Evolutionary conservation across 2,797 vertebrate species (phyloP).

Genomic region (Gambelia wislizenii): DNA sequence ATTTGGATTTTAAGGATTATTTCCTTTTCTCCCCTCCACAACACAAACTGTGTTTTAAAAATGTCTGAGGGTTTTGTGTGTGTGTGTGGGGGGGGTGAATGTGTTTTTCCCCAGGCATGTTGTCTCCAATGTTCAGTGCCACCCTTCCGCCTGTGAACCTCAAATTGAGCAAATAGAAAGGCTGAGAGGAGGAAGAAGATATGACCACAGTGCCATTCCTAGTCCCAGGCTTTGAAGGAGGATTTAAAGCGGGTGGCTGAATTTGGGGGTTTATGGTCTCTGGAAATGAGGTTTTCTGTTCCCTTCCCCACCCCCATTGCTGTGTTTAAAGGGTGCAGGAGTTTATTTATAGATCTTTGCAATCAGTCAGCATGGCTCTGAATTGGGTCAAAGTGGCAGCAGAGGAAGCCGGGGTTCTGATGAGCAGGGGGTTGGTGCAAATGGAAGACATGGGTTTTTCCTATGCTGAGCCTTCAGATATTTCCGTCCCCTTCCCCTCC

Average conservation of each 20-base stretch:
- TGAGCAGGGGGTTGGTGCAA: neutral
- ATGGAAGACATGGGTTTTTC: fast-evolving
- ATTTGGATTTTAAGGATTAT: neutral
- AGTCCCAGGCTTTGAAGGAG: too few species aligned
- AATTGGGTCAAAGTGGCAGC: neutral
- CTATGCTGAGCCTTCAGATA: fast-evolving
- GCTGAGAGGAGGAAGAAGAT: neutral
- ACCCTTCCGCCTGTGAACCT: fast-evolving
- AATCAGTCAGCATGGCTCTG: conserved; percentile 24
- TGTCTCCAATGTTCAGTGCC: neutral
- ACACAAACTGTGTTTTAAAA: neutral
- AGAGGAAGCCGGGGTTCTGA: fast-evolving
- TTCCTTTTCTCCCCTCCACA: too few species aligned
- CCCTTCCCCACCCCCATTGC: too few species aligned
- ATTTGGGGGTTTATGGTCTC: too few species aligned
- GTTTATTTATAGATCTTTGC: conserved; percentile 45
- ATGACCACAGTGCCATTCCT: neutral
- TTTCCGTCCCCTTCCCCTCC: neutral
- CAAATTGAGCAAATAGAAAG: neutral
- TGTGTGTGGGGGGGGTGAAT: neutral
- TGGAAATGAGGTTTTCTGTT: too few species aligned
- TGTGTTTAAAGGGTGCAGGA: neutral
- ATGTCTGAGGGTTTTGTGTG: neutral
- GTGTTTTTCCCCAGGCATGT: neutral
- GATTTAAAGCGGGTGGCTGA: neutral